Base-by-base conservation (phyloP, 2,888 invertebrate species). In the Aleiodes testaceus region DNA sequence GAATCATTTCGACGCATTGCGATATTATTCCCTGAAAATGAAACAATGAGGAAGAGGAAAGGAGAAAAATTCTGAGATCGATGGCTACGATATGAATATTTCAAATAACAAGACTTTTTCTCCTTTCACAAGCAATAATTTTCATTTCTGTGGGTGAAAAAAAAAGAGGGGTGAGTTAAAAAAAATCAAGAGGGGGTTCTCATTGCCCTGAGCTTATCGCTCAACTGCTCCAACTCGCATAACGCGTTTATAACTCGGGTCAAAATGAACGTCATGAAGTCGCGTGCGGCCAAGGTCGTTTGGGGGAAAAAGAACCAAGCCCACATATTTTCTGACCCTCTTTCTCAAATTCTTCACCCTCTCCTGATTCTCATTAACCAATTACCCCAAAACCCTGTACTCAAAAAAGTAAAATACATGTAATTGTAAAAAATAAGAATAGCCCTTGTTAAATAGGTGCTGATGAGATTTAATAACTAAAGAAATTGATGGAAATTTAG, bases 251-350 rank as follows among this genome's bases (percentile, higher is more conserved):
- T 59, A 59, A 18, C 59, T 16, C 36, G 42, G 59, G 36, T 59
- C 59, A 67, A 72, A 79, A 73, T 80, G 84, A 81, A 80, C 80
- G 78, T 77, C 76, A 77, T 76, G 75, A 73, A 79, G 76, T 85
- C 84, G 85, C 85, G 85, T 85, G 85, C 81, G 83, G 83, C 84
- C 85, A 85, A 85, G 85, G 85, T 85, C 85, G 63, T 45, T 45
- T 47, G n/a, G 14, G 7, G 36, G 52, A 30, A 44, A 30, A 18
- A 42, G 14, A 63, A 50, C 69, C 63, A 61, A 64, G 53, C 59
- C 53, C 49, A 52, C 30, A 42, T 67, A 42, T 67, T 11, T 63
- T 63, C 11, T 63, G 66, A 61, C 66, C 49, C 70, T 65, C 55
- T 52, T 30, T 49, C 59, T 7, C n/a, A 7, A 11, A 36, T 36